A percentile compares a stretch with the other conserved stretches of the same genome.
These are phyloP conservation scores for Deroplatys truncata DNA, from an alignment of 2,888 invertebrate species.

Conservation along the genomic window DNA sequence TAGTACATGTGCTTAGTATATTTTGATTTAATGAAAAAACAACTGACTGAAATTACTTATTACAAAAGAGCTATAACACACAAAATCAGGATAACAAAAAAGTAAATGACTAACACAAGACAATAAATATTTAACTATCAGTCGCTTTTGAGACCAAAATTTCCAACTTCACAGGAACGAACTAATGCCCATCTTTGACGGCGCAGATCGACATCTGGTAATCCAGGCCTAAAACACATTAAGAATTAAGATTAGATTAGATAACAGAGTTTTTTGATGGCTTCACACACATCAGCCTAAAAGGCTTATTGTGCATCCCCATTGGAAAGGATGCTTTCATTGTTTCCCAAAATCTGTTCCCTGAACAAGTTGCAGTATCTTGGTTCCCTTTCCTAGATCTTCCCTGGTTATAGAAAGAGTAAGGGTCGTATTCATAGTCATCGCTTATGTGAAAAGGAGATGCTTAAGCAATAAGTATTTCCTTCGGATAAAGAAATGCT, in stretches of 20 bases:
- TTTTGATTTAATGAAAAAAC: background rate
- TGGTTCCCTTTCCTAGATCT: no score
- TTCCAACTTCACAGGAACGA: conserved; percentile 29
- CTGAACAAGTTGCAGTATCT: no score
- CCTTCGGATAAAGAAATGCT: no score
- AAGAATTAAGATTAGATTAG: background rate
- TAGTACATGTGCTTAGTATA: background rate
- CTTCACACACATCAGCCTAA: no score
- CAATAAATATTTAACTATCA: background rate
- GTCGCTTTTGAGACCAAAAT: background rate
- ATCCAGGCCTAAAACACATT: conserved; percentile 14
- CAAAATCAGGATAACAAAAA: background rate
- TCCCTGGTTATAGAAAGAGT: no score
- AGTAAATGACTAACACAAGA: background rate
- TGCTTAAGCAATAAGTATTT: no score
- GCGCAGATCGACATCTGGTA: conserved; percentile 24
- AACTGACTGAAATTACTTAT: background rate
- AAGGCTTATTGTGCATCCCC: no score
- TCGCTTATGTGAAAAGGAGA: no score
- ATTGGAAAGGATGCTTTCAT: no score
- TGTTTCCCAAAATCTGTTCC: no score
- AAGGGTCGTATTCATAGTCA: no score
- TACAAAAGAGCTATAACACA: background rate
- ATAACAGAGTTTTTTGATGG: no score
- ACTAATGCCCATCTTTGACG: conserved; percentile 30